These are phyloP conservation scores for Volucella bombylans DNA, from an alignment of 2,888 invertebrate genomes.

Conservation along the genomic window DNA sequence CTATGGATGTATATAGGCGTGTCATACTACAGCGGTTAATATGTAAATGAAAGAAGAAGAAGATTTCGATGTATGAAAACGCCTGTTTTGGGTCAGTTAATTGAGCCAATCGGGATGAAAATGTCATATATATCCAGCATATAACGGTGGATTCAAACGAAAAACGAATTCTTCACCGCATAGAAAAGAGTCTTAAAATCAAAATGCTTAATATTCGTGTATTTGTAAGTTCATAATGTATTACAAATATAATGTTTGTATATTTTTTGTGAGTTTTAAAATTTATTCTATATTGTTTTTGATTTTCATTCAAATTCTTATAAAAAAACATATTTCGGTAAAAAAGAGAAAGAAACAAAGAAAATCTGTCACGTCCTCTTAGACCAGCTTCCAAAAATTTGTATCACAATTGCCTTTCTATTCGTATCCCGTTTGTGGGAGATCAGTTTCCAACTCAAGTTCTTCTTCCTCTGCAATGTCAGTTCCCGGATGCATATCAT, in stretches of 20 bases:
- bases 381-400: constrained; percentile 52
- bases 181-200: background rate
- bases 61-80: too few relatives aligned
- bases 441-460: constrained; percentile 30
- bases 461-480: constrained; percentile 32
- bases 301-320: constrained; percentile 7
- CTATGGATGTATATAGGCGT: too few relatives aligned
- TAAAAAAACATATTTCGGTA: constrained; percentile 48
- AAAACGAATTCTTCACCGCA: constrained; percentile 8
- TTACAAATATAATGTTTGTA: constrained; percentile 67
- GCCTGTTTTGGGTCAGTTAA: too few relatives aligned
- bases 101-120: too few relatives aligned
- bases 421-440: constrained; percentile 19
- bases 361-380: constrained; percentile 72
- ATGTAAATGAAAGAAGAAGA: too few relatives aligned
- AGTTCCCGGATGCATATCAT: background rate
- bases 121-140: too few relatives aligned
- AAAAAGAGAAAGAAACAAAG: constrained; percentile 49
- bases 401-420: constrained; percentile 57
- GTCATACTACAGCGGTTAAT: too few relatives aligned
- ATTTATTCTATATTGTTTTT: constrained; percentile 36
- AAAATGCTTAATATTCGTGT: constrained; percentile 21
- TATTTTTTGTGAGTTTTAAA: constrained; percentile 48
- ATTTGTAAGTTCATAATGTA: constrained; percentile 52
- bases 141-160: background rate